Evolutionary conservation across 2,888 invertebrate genomes (phyloP).

Genomic region (Mesochorus sp.): DNA sequence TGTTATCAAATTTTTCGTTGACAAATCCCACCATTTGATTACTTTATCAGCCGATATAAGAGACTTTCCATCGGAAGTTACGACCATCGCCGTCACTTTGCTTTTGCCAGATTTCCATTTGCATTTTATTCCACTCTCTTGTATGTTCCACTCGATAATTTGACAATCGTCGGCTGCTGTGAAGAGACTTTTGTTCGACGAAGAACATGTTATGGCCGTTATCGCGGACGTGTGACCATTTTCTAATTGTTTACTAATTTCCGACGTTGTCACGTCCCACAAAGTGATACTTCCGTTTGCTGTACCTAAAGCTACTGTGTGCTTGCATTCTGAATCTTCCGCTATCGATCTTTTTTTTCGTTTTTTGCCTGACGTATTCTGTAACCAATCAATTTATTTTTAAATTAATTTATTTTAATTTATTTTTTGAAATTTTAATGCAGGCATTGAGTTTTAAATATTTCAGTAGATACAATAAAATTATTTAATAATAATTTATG

Average conservation of each 20-base stretch:
- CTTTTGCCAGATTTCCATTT: slow-evolving; percentile 87
- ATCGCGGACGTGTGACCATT: slow-evolving; percentile 83
- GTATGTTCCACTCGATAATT: slow-evolving; percentile 83
- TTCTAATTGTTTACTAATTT: slow-evolving; percentile 78
- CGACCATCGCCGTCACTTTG: slow-evolving; percentile 82
- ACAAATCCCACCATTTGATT: slow-evolving; percentile 87
- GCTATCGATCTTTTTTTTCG: slow-evolving; percentile 76
- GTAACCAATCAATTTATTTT: no score
- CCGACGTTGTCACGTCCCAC: slow-evolving; percentile 84
- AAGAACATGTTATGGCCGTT: slow-evolving; percentile 84
- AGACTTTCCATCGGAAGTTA: slow-evolving; percentile 76
- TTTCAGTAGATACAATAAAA: no score
- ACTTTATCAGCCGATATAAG: slow-evolving; percentile 76
- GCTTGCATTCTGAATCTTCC: slow-evolving; percentile 76
- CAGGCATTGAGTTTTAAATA: no score
- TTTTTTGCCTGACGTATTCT: slow-evolving; percentile 81
- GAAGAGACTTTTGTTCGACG: slow-evolving; percentile 83
- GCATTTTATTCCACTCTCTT: slow-evolving; percentile 80
- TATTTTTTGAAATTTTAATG: no score
- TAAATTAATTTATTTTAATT: no score
- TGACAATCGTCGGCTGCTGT: slow-evolving; percentile 85
- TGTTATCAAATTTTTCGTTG: slow-evolving; percentile 84
- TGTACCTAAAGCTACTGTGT: slow-evolving; percentile 89
- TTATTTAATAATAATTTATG: no score
- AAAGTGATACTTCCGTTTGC: slow-evolving; percentile 88